These are phyloP conservation scores for Cetonia aurata DNA, from an alignment of 2,888 invertebrate genomes.

Conservation along the genomic window DNA sequence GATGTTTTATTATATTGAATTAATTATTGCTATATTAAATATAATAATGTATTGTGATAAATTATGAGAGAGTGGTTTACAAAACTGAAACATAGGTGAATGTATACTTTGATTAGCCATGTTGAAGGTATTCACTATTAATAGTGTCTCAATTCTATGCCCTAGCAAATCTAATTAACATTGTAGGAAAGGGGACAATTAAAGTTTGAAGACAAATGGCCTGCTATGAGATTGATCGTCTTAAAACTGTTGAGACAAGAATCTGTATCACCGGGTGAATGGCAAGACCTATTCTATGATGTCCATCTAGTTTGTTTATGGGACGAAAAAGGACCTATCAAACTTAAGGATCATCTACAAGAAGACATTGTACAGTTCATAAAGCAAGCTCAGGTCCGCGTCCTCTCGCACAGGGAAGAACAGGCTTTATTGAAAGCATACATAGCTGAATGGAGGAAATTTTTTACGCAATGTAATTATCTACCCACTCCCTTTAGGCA, in stretches of 20 bases:
- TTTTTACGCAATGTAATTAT: slow-evolving; percentile 97
- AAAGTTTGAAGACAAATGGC: slow-evolving; percentile 97
- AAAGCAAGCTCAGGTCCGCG: slow-evolving; percentile 90
- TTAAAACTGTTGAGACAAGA: slow-evolving; percentile 94
- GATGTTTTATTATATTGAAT: not conserved
- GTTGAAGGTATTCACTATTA: slow-evolving; percentile 49
- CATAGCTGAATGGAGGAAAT: slow-evolving; percentile 98
- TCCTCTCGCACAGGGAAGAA: slow-evolving; percentile 92
- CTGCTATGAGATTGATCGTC: slow-evolving; percentile 93
- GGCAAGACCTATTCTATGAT: slow-evolving; percentile 97
- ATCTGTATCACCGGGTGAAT: slow-evolving; percentile 92
- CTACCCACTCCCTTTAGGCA: slow-evolving; percentile 96
- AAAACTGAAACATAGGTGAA: slow-evolving; percentile 31
- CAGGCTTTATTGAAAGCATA: slow-evolving; percentile 96
- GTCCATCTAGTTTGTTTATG: slow-evolving; percentile 97
- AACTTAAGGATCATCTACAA: slow-evolving; percentile 89
- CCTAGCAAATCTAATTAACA: slow-evolving; percentile 8
- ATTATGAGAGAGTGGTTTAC: slow-evolving; percentile 35
- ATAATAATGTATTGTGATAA: slow-evolving; percentile 2
- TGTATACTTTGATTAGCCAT: slow-evolving; percentile 46
- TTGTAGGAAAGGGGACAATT: slow-evolving; percentile 82
- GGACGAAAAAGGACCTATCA: slow-evolving; percentile 95
- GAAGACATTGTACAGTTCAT: slow-evolving; percentile 96
- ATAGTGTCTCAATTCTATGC: slow-evolving; percentile 3
- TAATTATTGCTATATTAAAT: not conserved